Percentiles rank a stretch among this genome's conserved stretches.
phyloP scores from a whole-genome alignment of 2,797 vertebrate species.

The Adrianichthys oophorus region DNA sequence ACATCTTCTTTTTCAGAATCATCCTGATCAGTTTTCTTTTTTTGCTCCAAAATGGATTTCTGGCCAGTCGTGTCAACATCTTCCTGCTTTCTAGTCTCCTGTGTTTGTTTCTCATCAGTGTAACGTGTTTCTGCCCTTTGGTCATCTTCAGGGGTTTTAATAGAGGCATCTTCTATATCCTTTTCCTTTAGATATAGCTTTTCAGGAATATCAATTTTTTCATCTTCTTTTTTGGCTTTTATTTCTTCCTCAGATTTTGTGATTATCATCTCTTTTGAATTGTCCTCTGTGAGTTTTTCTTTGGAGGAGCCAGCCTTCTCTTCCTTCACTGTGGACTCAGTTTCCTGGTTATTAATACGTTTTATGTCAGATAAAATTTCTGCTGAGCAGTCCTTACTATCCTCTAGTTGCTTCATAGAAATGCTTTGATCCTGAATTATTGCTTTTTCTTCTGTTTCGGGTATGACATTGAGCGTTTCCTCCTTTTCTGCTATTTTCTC shows the following conservation, averaged over 20 bases:
- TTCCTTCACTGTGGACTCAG: constrained; percentile 24
- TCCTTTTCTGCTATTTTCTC: constrained; percentile 26
- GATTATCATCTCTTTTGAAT: constrained; percentile 30
- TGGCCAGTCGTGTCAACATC: constrained; percentile 22
- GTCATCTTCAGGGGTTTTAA: constrained; percentile 27
- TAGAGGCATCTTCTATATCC: constrained; percentile 12
- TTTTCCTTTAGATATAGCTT: constrained; percentile 9
- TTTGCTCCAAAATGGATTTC: constrained; percentile 27
- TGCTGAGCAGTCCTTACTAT: constrained; percentile 30
- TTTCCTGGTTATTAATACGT: constrained; percentile 16
- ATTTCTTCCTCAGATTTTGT: constrained; percentile 27
- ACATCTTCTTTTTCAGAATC: constrained; percentile 23
- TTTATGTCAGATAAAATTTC: constrained; percentile 21
- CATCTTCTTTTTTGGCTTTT: constrained; percentile 28
- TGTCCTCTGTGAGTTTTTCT: constrained; percentile 29
- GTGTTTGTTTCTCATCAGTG: constrained; percentile 22
- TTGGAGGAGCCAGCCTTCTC: constrained; percentile 25
- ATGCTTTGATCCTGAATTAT: constrained; percentile 15
- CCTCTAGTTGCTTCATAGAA: constrained; percentile 15
- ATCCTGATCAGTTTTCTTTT: constrained; percentile 12
- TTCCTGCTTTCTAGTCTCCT: constrained; percentile 17
- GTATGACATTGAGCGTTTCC: constrained; percentile 20
- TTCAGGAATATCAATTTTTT: constrained; percentile 24
- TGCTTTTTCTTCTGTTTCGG: constrained; percentile 28
- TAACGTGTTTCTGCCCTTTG: constrained; percentile 24